phyloP scores from a whole-genome alignment of 2,888 invertebrate species.

The Mimachlamys varia region DNA sequence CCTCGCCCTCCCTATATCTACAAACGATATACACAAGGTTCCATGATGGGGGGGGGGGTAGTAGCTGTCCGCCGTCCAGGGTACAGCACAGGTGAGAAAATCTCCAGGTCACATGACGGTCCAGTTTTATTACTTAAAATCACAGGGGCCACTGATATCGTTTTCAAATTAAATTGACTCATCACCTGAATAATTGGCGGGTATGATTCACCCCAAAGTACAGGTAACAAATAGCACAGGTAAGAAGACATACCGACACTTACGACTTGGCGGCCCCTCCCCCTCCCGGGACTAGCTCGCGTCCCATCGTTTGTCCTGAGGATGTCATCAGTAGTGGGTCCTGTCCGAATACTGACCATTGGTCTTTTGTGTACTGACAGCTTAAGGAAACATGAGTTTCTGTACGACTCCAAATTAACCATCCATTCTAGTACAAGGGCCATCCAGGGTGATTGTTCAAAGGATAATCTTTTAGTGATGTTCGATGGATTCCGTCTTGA shows the following conservation, averaged over 20 bases:
- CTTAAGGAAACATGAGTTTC: background rate
- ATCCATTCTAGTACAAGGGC: background rate
- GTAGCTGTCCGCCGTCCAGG: too few species aligned
- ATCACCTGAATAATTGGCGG: background rate
- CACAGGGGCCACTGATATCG: background rate
- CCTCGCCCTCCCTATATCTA: too few species aligned
- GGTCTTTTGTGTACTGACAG: background rate
- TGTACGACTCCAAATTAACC: background rate
- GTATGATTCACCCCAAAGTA: background rate
- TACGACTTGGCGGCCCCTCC: background rate
- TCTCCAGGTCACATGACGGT: background rate
- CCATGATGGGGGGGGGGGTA: too few species aligned
- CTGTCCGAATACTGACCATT: background rate
- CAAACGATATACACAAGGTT: too few species aligned
- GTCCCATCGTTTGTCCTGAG: background rate
- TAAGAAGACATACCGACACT: background rate
- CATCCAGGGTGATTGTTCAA: background rate
- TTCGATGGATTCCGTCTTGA: background rate
- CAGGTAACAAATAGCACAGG: constrained; percentile 10
- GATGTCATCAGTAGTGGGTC: background rate
- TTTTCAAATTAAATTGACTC: constrained; percentile 2
- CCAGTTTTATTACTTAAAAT: background rate
- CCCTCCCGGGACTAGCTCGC: background rate
- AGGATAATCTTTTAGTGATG: background rate
- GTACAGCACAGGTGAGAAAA: background rate